phyloP scores from a whole-genome alignment of 1,140 invertebrate genomes.

The Onthophagus taurus region DNA sequence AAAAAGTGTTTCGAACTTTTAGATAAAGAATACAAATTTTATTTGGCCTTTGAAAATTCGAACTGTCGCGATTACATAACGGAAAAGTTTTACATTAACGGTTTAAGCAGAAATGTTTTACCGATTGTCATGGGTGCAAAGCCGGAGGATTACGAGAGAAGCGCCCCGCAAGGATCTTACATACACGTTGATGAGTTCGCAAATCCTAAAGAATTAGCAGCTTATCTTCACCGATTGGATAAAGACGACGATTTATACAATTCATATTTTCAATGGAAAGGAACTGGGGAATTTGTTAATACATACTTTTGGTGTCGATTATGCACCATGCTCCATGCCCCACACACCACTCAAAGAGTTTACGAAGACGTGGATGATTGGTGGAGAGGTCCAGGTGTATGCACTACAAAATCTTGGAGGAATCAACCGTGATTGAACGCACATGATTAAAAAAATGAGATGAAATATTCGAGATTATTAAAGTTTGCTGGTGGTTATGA shows the following conservation, averaged over 20 bases:
- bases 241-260: constrained; percentile 82
- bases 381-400: constrained; percentile 71
- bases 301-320: constrained; percentile 93
- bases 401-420: constrained; percentile 58
- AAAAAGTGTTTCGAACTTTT: constrained; percentile 85
- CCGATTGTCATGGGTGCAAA: constrained; percentile 83
- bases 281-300: constrained; percentile 88
- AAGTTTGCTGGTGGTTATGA: no score
- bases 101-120: constrained; percentile 63
- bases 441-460: no score
- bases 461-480: no score
- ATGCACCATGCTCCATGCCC: constrained; percentile 81
- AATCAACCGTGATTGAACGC: no score
- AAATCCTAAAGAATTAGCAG: constrained; percentile 71
- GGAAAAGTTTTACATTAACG: constrained; percentile 94
- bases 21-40: constrained; percentile 95
- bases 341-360: constrained; percentile 47
- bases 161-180: constrained; percentile 78
- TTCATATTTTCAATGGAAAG: constrained; percentile 84
- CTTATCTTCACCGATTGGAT: constrained; percentile 77
- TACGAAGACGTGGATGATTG: constrained; percentile 78
- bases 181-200: constrained; percentile 94
- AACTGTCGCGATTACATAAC: constrained; percentile 95
- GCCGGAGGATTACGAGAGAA: constrained; percentile 77
- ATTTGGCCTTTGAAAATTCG: constrained; percentile 94